These are phyloP conservation scores for Saccopteryx leptura DNA, from an alignment of 2,113 vertebrate species.

Conservation along the genomic window DNA sequence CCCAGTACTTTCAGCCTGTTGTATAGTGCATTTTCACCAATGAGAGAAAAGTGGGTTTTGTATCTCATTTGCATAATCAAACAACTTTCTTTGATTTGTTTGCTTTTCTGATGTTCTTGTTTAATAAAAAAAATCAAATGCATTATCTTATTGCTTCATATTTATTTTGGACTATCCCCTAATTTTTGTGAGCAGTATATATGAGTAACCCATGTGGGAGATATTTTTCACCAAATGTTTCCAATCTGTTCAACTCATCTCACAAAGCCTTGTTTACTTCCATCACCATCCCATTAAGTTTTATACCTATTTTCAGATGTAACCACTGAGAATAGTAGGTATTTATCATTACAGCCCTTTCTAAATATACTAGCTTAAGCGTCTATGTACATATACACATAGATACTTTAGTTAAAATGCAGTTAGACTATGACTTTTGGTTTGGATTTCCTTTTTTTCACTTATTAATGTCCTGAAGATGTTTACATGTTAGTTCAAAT, in stretches of 20 bases:
- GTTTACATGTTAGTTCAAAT: not conserved
- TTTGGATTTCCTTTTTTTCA: not conserved
- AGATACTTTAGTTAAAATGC: not conserved
- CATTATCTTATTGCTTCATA: no score
- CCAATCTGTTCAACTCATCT: constrained; percentile 22
- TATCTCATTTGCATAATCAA: no score
- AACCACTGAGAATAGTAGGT: not conserved
- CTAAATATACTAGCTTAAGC: not conserved
- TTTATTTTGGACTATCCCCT: no score
- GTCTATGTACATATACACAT: not conserved
- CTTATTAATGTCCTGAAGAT: not conserved
- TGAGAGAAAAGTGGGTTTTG: no score
- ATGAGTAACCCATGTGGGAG: not conserved
- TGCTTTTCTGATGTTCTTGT: no score
- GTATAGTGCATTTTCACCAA: no score
- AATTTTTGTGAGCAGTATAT: not conserved
- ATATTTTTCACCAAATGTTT: not conserved
- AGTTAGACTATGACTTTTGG: not conserved
- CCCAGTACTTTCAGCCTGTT: no score
- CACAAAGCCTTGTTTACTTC: constrained; percentile 49
- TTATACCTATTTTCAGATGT: not conserved
- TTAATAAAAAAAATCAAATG: no score
- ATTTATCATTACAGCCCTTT: not conserved
- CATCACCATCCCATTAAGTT: not conserved
- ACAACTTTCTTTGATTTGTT: no score